A percentile compares a stretch with the other conserved stretches of the same genome.
These are phyloP conservation scores for Zeus faber DNA, from an alignment of 2,113 vertebrate genomes.

Conservation along the genomic window DNA sequence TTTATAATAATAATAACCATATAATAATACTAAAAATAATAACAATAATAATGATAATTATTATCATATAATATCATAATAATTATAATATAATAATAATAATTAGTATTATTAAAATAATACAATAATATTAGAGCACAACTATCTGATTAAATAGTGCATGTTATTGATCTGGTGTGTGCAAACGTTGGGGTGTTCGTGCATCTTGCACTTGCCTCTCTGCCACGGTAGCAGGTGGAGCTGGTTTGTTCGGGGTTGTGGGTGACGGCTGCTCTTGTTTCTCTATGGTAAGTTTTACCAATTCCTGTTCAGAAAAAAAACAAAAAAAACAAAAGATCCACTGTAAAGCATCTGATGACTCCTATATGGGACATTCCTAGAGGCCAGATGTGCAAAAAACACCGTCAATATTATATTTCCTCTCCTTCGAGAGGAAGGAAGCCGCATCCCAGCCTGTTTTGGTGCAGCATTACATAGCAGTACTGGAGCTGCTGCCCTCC, in stretches of 20 bases:
- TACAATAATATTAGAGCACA: too few relatives aligned
- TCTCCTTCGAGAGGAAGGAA: background rate
- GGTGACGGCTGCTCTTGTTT: conserved; percentile 95
- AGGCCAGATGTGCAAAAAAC: background rate
- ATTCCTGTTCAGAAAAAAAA: conserved; percentile 74
- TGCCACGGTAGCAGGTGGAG: conserved; percentile 75
- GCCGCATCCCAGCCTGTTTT: too few relatives aligned
- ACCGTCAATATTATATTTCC: background rate
- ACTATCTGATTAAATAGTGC: background rate
- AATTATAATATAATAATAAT: too few relatives aligned
- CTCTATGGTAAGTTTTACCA: conserved; percentile 94
- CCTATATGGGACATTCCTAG: background rate
- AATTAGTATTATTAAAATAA: too few relatives aligned
- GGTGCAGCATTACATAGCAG: too few relatives aligned
- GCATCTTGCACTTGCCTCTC: conserved; percentile 77
- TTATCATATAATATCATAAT: too few relatives aligned
- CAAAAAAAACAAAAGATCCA: too few relatives aligned
- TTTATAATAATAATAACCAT: too few relatives aligned
- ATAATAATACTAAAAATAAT: too few relatives aligned
- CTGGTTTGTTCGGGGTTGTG: conserved; percentile 87
- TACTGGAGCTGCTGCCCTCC: too few relatives aligned
- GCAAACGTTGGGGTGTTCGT: background rate
- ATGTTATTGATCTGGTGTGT: background rate
- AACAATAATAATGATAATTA: too few relatives aligned
- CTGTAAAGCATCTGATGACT: too few relatives aligned